phyloP scores from a whole-genome alignment of 1,140 invertebrate species.

The Brachionus angularis region DNA sequence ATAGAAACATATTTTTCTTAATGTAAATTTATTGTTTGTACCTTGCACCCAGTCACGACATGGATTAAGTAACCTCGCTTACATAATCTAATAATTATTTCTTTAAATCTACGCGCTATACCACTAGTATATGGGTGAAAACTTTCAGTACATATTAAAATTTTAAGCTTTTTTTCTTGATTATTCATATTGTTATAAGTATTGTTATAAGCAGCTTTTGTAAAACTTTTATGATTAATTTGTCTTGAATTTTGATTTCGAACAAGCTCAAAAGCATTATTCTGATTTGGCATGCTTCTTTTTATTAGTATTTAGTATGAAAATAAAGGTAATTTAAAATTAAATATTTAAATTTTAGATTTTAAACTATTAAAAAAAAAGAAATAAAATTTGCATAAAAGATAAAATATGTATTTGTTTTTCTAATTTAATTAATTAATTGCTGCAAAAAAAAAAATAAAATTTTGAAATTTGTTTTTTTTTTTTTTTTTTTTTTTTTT shows the following conservation, averaged over 20 bases:
- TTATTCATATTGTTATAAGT: not conserved
- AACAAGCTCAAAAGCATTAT: not conserved
- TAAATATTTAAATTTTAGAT: too few relatives aligned
- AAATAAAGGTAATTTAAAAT: too few relatives aligned
- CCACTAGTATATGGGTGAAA: conserved; percentile 44
- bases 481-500: too few relatives aligned
- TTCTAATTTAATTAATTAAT: too few relatives aligned
- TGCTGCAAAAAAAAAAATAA: too few relatives aligned
- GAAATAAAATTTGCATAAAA: too few relatives aligned
- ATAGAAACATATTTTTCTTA: not conserved
- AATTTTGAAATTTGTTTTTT: too few relatives aligned
- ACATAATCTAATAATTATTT: conserved; percentile 34
- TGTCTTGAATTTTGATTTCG: too few relatives aligned
- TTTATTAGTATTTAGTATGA: too few relatives aligned
- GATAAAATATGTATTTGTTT: too few relatives aligned
- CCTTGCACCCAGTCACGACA: conserved; percentile 39
- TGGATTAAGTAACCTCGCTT: not conserved
- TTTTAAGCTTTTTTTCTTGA: not conserved
- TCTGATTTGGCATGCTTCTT: not conserved
- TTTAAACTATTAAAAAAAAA: too few relatives aligned
- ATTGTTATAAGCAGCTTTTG: not conserved
- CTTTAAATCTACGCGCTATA: conserved; percentile 42
- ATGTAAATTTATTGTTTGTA: not conserved
- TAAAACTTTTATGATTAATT: too few relatives aligned
- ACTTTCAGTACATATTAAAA: conserved; percentile 44